Evolutionary conservation across 2,797 vertebrate genomes (phyloP).

Genomic region (Gymnothorax reevesii): DNA sequence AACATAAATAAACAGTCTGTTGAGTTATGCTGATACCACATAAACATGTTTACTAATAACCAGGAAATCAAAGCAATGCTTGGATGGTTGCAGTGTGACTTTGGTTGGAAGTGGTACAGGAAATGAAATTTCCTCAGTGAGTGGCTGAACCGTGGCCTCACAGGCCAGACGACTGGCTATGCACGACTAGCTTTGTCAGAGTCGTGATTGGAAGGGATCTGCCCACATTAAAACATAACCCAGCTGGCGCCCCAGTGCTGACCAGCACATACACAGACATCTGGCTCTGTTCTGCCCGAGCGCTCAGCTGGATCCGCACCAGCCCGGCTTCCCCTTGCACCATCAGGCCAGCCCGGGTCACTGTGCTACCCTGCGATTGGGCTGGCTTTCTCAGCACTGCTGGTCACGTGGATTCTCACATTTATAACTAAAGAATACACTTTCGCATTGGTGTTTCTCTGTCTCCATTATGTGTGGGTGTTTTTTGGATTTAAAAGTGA

Average conservation of each 20-base stretch:
- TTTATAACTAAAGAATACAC: neutral
- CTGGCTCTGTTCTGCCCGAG: slow-evolving; percentile 7
- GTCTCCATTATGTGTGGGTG: neutral
- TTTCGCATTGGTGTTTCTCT: neutral
- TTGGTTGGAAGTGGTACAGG: neutral
- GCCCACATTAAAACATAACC: slow-evolving; percentile 3
- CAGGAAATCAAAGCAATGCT: neutral
- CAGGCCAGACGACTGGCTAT: neutral
- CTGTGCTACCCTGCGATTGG: neutral
- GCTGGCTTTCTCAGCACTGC: neutral
- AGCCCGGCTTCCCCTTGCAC: neutral
- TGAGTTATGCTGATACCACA: neutral
- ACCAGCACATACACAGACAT: slow-evolving; percentile 4
- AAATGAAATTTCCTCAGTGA: neutral
- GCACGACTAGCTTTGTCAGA: neutral
- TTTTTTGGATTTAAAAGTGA: neutral
- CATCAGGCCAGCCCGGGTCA: neutral
- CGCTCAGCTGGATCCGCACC: neutral
- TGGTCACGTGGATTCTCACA: neutral
- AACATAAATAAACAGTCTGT: neutral
- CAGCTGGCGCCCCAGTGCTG: neutral
- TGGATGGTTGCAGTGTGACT: neutral
- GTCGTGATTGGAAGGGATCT: neutral
- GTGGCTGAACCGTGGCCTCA: neutral
- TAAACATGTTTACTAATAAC: neutral